phyloP scores from a whole-genome alignment of 2,888 invertebrate genomes.

The Monopis laevigella region DNA sequence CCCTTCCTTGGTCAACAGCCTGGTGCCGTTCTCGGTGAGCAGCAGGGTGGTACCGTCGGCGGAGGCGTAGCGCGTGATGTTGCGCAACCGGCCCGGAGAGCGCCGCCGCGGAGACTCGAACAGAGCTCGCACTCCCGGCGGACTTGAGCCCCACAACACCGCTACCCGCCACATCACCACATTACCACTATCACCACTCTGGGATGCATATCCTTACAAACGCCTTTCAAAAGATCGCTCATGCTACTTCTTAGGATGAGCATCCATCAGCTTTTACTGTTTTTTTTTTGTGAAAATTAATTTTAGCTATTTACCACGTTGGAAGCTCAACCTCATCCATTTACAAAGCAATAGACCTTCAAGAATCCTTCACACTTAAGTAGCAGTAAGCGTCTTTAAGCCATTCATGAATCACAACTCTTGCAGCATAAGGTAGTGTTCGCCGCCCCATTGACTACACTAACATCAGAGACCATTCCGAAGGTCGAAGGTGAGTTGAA shows the following conservation, averaged over 20 bases:
- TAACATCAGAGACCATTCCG: constrained; percentile 42
- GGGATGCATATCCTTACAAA: no score
- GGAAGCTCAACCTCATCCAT: no score
- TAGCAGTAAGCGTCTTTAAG: constrained; percentile 5
- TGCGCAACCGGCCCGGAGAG: constrained; percentile 49
- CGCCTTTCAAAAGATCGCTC: constrained; percentile 6
- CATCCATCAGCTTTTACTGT: no score
- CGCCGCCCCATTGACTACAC: constrained; percentile 42
- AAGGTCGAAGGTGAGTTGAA: constrained; percentile 56
- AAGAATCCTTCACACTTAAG: background rate
- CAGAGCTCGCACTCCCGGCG: constrained; percentile 64
- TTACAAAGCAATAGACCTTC: no score
- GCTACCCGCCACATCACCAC: constrained; percentile 57
- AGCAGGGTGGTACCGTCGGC: constrained; percentile 71
- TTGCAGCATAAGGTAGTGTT: constrained; percentile 35
- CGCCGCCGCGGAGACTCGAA: constrained; percentile 53
- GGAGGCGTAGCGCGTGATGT: constrained; percentile 69
- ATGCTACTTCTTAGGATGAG: no score
- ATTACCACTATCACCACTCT: constrained; percentile 37
- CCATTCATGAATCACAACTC: background rate
- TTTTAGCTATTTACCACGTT: no score
- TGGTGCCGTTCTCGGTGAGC: constrained; percentile 72
- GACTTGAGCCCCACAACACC: constrained; percentile 57
- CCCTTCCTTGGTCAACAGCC: constrained; percentile 63
- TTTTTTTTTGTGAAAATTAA: no score